Evolutionary conservation across 2,888 invertebrate genomes (phyloP).

Genomic region (Rhorus exstirpatorius): DNA sequence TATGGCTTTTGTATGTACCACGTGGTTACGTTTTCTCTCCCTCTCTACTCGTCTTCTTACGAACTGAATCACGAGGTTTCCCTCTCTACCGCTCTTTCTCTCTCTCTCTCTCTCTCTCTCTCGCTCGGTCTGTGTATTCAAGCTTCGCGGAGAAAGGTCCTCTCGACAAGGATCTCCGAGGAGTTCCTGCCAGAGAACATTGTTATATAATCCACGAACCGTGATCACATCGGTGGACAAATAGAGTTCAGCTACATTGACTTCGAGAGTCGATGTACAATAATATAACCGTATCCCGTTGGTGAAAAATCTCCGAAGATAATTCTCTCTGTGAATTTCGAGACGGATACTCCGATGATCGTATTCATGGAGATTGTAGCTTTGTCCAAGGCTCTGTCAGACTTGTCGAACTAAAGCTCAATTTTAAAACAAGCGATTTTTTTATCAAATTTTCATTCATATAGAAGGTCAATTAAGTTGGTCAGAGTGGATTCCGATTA

Average conservation of each 20-base stretch:
- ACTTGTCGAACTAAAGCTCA: not conserved
- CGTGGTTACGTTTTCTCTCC: slow-evolving; percentile 23
- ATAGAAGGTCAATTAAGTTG: too few relatives aligned
- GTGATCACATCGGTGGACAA: slow-evolving; percentile 46
- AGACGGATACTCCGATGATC: not conserved
- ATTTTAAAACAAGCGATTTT: too few relatives aligned
- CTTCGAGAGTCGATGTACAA: slow-evolving; percentile 5
- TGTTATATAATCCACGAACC: slow-evolving; percentile 42
- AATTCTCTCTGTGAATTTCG: slow-evolving; percentile 15
- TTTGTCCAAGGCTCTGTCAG: not conserved
- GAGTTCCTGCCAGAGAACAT: slow-evolving; percentile 17
- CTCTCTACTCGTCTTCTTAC: slow-evolving; percentile 4
- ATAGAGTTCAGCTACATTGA: slow-evolving; percentile 7
- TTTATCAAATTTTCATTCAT: too few relatives aligned
- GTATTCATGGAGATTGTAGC: slow-evolving; percentile 1
- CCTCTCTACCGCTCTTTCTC: too few relatives aligned
- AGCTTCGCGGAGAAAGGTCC: slow-evolving; percentile 19
- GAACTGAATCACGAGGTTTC: slow-evolving; percentile 40
- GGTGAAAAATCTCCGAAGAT: slow-evolving; percentile 21
- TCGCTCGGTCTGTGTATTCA: slow-evolving; percentile 4
- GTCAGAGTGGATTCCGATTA: too few relatives aligned
- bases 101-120: too few relatives aligned
- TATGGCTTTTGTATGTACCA: slow-evolving; percentile 40
- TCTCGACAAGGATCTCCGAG: slow-evolving; percentile 40
- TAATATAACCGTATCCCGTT: slow-evolving; percentile 11